phyloP scores from a whole-genome alignment of 64 coral and sea anemone species.

The Montipora cactus region DNA sequence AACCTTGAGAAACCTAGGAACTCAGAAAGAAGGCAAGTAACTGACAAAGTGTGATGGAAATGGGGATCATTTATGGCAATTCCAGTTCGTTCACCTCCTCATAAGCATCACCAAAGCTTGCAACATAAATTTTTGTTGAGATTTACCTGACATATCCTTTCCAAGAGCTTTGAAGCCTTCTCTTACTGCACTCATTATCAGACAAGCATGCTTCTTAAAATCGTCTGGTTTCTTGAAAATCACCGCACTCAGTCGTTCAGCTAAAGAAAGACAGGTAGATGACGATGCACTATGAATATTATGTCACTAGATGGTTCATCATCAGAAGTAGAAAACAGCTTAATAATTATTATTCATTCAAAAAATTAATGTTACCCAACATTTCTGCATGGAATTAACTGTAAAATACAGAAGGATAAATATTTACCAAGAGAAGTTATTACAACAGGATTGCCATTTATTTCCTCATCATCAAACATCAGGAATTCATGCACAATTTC shows the following conservation, averaged over 20 bases:
- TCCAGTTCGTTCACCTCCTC: no score
- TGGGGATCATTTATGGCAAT: no score
- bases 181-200: conserved; percentile 75
- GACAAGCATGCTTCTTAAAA: conserved; percentile 68
- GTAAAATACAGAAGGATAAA: not conserved
- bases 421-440: conserved; percentile 10
- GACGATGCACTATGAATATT: not conserved
- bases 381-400: not conserved
- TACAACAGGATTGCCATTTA: conserved; percentile 5
- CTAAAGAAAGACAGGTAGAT: not conserved
- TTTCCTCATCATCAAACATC: conserved; percentile 5
- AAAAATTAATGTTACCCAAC: no score
- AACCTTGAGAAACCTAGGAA: no score
- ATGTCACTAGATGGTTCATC: not conserved
- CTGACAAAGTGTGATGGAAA: no score
- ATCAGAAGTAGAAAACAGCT: no score
- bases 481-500: conserved; percentile 72
- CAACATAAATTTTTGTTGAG: not conserved
- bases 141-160: conserved; percentile 65
- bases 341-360: no score
- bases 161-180: conserved; percentile 79
- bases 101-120: no score
- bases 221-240: conserved; percentile 59
- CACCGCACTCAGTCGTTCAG: conserved; percentile 51
- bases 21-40: no score